Base-by-base conservation (phyloP, 2,797 vertebrate species). In the Mareca strepera region DNA sequence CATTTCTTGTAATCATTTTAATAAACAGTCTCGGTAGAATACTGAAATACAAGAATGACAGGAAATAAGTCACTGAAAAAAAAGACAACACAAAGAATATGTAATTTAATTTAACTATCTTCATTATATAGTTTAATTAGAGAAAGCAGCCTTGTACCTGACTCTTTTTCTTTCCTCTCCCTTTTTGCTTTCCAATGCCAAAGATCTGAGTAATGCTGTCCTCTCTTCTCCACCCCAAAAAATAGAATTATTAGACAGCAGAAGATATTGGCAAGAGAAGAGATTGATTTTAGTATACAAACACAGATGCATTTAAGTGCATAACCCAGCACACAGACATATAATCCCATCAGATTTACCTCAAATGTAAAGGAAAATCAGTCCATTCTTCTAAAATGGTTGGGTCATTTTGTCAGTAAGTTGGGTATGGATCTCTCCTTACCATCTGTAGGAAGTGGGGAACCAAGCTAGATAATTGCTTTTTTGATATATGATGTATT, bases 321-420 rank as follows among this genome's bases (percentile, higher is more conserved):
- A 63, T 12, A 23, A 6, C 0, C 1, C 33, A 89, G 37, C 29
- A 48, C 35, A 33, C 11, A 35, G 33, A 90, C 93, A 66, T 39
- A 50, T 3, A 58, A 44, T 60, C 31, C 25, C 43, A 66, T 26
- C 17, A 22, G 20, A 39, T 76, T 67, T 59, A 73, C 37, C 5
- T 4, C 29, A 60, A 84, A 63, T 1, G 18, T 29, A 37, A 48
- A 63, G 28, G n/a, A 17, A 44, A 63, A 59, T 74, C 17, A 52
- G 17, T 17, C 25, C 6, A 0, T 9, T 60, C 11, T 62, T 2
- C 52, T 43, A 28, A 3, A 6, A 41, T 53, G 56, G 7, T 2
- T 62, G n/a, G 5, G 3, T 75, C 6, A 17, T 82, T 70, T 31
- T 82, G 52, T 62, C 48, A 21, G 29, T 48, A 7, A 13, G 7